Percentiles rank a stretch among this genome's conserved stretches.
Conservation (phyloP, 1,140 invertebrate genomes). For the Polypedilum pembai region DNA sequence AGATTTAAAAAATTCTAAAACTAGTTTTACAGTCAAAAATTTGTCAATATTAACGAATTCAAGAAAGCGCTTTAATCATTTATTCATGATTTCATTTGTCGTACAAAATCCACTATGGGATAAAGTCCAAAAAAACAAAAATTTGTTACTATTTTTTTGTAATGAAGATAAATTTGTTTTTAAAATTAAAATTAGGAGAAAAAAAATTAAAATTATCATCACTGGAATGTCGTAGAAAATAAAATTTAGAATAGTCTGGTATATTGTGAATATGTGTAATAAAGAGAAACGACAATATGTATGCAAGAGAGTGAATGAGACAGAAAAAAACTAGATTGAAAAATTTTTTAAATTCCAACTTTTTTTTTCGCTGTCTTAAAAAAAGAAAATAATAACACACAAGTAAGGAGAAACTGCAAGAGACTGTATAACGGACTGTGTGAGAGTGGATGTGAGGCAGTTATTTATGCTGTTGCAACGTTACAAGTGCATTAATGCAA, state of each 20-base stretch:
- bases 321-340: neutral
- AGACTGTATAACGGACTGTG: neutral
- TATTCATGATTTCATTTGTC: no score
- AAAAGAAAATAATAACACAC: neutral
- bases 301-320: neutral
- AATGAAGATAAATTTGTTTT: no score
- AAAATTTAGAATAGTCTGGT: neutral
- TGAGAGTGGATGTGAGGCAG: neutral
- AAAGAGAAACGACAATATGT: neutral
- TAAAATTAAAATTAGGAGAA: no score
- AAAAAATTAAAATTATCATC: no score
- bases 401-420: neutral
- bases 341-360: conserved; percentile 10
- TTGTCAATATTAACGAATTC: no score
- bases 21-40: no score
- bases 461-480: neutral
- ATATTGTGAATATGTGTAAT: neutral
- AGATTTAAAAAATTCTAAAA: no score
- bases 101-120: no score
- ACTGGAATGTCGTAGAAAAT: neutral
- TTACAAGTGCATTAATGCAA: conserved; percentile 15
- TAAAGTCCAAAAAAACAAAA: no score
- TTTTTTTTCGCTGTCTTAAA: neutral
- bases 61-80: no score
- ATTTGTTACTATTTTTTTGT: no score